Percentiles rank a stretch among this genome's conserved stretches.
These are phyloP conservation scores for Lanius ludovicianus DNA, from an alignment of 2,113 vertebrate genomes.

Conservation along the genomic window DNA sequence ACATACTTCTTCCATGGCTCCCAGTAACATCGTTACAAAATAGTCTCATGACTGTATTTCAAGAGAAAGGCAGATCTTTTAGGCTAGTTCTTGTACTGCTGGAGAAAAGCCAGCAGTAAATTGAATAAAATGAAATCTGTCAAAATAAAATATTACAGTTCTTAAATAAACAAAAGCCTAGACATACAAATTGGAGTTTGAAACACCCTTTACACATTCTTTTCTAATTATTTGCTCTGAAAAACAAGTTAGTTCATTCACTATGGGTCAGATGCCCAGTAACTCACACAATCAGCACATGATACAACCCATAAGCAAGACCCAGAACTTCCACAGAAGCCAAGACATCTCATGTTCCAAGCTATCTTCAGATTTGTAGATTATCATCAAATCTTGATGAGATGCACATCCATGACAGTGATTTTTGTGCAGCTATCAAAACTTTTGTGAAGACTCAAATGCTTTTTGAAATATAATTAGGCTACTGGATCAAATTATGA, in stretches of 20 bases:
- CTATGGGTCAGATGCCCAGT: not conserved
- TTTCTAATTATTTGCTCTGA: not conserved
- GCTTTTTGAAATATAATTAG: not conserved
- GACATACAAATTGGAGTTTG: not conserved
- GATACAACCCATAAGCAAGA: not conserved
- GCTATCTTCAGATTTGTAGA: not conserved
- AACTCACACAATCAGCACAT: not conserved
- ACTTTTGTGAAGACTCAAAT: not conserved
- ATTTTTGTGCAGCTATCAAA: not conserved
- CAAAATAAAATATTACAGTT: not conserved
- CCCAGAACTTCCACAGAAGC: not conserved
- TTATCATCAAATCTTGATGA: not conserved
- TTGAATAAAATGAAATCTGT: not conserved
- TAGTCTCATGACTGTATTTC: not conserved
- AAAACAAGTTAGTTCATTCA: constrained; percentile 4
- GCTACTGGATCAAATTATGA: not conserved
- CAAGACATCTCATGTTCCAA: not conserved
- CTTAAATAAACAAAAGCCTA: constrained; percentile 15
- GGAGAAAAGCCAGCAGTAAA: constrained; percentile 36
- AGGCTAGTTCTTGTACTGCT: not conserved
- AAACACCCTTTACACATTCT: not conserved
- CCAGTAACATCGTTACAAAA: not conserved
- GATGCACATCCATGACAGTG: not conserved
- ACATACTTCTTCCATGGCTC: not conserved
- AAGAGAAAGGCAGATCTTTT: not conserved